These are phyloP conservation scores for Eulemur albifrons DNA, from an alignment of 2,797 vertebrate species.

Conservation along the genomic window DNA sequence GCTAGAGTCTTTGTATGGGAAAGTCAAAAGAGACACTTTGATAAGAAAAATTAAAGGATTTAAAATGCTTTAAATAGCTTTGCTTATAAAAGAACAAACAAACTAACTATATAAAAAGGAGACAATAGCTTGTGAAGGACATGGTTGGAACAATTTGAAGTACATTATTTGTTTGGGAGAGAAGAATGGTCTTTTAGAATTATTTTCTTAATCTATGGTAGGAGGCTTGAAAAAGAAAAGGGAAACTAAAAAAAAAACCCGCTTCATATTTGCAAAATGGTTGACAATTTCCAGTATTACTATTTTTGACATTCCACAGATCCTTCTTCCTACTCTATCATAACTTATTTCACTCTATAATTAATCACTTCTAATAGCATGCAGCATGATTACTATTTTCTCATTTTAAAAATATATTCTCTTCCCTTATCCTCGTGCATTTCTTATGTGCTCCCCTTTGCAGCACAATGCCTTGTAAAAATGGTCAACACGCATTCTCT, in stretches of 20 bases:
- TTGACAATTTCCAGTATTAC: not conserved
- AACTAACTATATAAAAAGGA: conserved; percentile 18
- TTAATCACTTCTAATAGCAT: not conserved
- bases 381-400: not conserved
- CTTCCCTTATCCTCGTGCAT: not conserved
- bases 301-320: not conserved
- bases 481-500: not conserved
- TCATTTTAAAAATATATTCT: not conserved
- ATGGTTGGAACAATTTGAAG: not conserved
- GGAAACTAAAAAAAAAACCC: too few species aligned
- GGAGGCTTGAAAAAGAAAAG: not conserved
- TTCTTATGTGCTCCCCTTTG: not conserved
- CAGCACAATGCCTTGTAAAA: not conserved
- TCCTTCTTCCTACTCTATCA: not conserved
- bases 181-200: not conserved
- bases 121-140: not conserved
- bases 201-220: not conserved
- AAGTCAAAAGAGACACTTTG: conserved; percentile 28
- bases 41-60: conserved; percentile 45
- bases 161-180: not conserved
- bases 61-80: conserved; percentile 49
- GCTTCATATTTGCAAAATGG: not conserved
- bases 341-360: not conserved
- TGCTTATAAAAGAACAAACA: not conserved
- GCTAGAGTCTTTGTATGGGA: conserved; percentile 19